phyloP scores from a whole-genome alignment of 2,113 vertebrate genomes.

The Bos indicus region DNA sequence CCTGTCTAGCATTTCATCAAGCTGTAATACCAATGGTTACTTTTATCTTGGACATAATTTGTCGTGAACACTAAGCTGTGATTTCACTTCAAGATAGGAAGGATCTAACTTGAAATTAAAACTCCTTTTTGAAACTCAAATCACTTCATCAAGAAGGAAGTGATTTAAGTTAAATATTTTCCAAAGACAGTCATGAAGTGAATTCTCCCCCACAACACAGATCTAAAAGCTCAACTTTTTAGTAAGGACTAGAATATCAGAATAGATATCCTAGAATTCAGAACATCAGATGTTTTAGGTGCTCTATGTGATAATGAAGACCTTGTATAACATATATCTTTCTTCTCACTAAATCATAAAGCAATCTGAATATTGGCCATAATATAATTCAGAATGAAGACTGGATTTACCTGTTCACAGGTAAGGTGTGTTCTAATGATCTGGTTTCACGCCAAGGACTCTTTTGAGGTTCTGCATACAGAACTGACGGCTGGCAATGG shows the following conservation, averaged over 20 bases:
- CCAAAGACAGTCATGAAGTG: not conserved
- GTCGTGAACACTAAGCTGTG: slow-evolving; percentile 16
- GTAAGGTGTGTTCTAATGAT: slow-evolving; percentile 76
- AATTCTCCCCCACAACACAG: not conserved
- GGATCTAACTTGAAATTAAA: not conserved
- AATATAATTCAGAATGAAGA: not conserved
- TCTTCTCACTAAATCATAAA: not conserved
- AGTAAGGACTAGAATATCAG: not conserved
- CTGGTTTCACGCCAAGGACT: slow-evolving; percentile 87
- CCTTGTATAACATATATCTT: not conserved
- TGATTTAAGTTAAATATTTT: not conserved
- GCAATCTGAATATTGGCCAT: not conserved
- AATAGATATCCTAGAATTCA: not conserved
- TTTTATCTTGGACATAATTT: slow-evolving; percentile 62
- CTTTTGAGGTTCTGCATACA: slow-evolving; percentile 86
- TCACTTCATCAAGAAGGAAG: slow-evolving; percentile 2
- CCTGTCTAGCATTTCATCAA: not conserved
- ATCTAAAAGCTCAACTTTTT: not conserved
- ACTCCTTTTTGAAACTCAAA: slow-evolving; percentile 6
- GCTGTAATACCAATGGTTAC: not conserved
- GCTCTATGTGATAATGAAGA: not conserved
- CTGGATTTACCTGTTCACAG: slow-evolving; percentile 64
- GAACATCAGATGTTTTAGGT: not conserved
- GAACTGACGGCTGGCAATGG: slow-evolving; percentile 86
- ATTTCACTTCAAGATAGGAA: slow-evolving; percentile 13